phyloP scores from a whole-genome alignment of 2,113 vertebrate species.

The Laticauda colubrina region DNA sequence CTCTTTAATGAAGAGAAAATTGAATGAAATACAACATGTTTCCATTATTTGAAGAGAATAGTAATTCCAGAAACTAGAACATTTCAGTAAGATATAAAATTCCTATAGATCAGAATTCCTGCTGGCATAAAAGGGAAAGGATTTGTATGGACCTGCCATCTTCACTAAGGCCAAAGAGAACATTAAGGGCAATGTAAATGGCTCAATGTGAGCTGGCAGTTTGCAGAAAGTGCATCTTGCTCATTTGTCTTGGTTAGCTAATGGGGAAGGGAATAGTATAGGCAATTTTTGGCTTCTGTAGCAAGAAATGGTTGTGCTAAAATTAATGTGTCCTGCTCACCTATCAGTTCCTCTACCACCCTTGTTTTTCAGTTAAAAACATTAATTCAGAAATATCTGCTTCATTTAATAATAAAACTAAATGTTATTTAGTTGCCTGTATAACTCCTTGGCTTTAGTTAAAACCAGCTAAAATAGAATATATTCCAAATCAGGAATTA shows the following conservation, averaged over 20 bases:
- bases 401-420: background rate
- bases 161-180: background rate
- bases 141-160: background rate
- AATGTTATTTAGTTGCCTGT: background rate
- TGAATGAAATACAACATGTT: background rate
- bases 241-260: background rate
- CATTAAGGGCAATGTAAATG: background rate
- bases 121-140: background rate
- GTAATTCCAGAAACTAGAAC: background rate
- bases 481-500: background rate
- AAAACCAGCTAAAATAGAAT: background rate
- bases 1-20: background rate
- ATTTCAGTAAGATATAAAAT: background rate
- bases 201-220: background rate
- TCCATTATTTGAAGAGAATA: background rate
- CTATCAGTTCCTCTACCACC: background rate
- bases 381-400: background rate
- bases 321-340: background rate
- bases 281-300: background rate
- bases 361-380: background rate
- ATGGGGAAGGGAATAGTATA: background rate
- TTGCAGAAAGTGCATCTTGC: constrained; percentile 1
- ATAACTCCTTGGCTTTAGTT: background rate
- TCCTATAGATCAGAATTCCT: background rate
- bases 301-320: background rate